These are phyloP conservation scores for Ianthella basta DNA, from an alignment of 37 sponge, comb jelly and placozoan genomes.

Conservation along the genomic window DNA sequence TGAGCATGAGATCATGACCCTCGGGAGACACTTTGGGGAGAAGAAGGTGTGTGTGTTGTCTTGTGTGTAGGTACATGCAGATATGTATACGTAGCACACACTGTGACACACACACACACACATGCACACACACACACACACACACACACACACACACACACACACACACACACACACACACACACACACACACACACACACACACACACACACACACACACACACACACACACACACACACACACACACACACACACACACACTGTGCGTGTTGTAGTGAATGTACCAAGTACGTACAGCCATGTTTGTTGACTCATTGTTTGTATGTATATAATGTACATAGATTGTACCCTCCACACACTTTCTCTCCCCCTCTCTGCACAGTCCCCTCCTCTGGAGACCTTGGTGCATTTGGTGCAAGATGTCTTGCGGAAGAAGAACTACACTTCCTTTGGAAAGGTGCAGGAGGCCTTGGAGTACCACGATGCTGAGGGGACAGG, in stretches of 20 bases:
- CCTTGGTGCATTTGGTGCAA: slow-evolving; percentile 58
- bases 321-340: background rate
- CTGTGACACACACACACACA: background rate
- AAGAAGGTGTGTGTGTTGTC: slow-evolving; percentile 25
- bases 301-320: too few relatives aligned
- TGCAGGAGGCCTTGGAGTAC: slow-evolving; percentile 33
- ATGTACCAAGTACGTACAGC: too few relatives aligned
- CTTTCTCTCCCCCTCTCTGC: too few relatives aligned
- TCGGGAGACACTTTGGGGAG: slow-evolving; percentile 83
- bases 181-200: too few relatives aligned
- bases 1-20: slow-evolving; percentile 89
- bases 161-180: too few relatives aligned
- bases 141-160: background rate
- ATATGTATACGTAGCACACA: background rate
- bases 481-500: slow-evolving; percentile 44
- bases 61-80: background rate
- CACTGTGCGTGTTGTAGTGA: too few relatives aligned
- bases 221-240: too few relatives aligned
- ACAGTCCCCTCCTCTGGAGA: slow-evolving; percentile 49
- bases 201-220: too few relatives aligned
- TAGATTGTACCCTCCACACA: too few relatives aligned
- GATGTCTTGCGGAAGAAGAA: slow-evolving; percentile 58
- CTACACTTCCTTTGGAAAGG: slow-evolving; percentile 43
- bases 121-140: background rate
- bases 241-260: too few relatives aligned